Evolutionary conservation across 1,140 invertebrate genomes (phyloP), one percentile per base, ranked within the genome.

Genomic region (Diuraphis noxia): DNA sequence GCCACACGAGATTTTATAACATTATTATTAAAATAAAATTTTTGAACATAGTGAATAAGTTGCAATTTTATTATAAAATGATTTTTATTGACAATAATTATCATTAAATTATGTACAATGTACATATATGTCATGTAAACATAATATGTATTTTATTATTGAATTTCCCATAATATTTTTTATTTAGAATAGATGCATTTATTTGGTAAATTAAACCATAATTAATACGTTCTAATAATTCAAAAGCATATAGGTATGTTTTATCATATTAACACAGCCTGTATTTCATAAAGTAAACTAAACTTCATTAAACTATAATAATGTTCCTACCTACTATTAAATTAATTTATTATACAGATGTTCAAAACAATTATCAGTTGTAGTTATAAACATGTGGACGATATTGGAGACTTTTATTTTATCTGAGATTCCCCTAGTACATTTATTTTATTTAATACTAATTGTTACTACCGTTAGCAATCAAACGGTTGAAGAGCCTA

Each of bases 121-220:
- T 49, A 46, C 8, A 6, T 30, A 34, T 72, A 13, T 17, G 30
- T 72, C 56, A 72, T 72, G 56, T n/a, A n/a, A 72, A 34, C n/a
- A 72, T 72, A 72, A 72, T n/a, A n/a, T 72, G 13, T 72, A 72
- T 72, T 72, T 72, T n/a, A 72, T 72, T 72, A n/a, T 72, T 72
- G 30, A 72, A 72, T n/a, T 72, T n/a, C 0, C 30, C n/a, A 72
- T 72, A n/a, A 5, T n/a, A n/a, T 17, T n/a, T 49, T 56, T 72
- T 17, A n/a, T 19, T 13, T 72, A 72, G 13, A 72, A n/a, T n/a
- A 72, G 1, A 17, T 17, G 6, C n/a, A 72, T 72, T 72, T 30
- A 17, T 72, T 72, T 72, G 34, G 6, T 72, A n/a, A 72, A 63
- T 17, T 34, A n/a, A 72, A 72, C 56, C 13, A 72, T 72, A n/a